A percentile compares a stretch with the other conserved stretches of the same genome.
These are phyloP conservation scores for Acanthisitta chloris DNA, from an alignment of 2,113 vertebrate species.

Conservation along the genomic window DNA sequence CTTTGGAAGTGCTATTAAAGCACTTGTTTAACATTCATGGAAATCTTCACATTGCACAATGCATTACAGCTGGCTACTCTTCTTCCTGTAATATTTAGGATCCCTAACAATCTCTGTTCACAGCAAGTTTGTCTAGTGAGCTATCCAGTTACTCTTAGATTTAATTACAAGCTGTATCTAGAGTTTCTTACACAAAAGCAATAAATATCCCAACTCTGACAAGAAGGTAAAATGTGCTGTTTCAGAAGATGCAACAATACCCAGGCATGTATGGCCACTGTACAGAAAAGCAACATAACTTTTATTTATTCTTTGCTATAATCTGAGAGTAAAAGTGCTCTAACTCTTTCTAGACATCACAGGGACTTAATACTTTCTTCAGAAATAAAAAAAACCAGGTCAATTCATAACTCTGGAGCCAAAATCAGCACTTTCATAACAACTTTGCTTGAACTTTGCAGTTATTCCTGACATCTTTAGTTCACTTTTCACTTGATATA, in stretches of 20 bases:
- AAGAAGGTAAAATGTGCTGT: fast-evolving
- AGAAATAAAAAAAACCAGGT: not conserved
- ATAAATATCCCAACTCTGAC: not conserved
- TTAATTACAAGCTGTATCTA: not conserved
- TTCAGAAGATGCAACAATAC: not conserved
- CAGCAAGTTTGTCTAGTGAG: not conserved
- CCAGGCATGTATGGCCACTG: not conserved
- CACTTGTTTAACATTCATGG: not conserved
- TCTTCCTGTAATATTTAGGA: not conserved
- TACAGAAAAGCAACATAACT: not conserved
- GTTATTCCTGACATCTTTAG: slow-evolving; percentile 33
- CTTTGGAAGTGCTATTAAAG: not conserved
- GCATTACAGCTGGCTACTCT: not conserved
- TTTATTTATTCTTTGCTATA: not conserved
- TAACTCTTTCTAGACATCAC: not conserved
- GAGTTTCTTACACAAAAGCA: not conserved
- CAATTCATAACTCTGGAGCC: not conserved
- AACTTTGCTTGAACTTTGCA: slow-evolving; percentile 16
- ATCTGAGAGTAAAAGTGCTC: not conserved
- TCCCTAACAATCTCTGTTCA: not conserved
- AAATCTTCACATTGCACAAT: not conserved
- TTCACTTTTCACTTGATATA: slow-evolving; percentile 35
- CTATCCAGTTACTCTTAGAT: not conserved
- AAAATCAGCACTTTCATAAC: not conserved
- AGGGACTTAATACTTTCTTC: not conserved